phyloP scores from a whole-genome alignment of 2,797 vertebrate species.

The Prionace glauca region DNA sequence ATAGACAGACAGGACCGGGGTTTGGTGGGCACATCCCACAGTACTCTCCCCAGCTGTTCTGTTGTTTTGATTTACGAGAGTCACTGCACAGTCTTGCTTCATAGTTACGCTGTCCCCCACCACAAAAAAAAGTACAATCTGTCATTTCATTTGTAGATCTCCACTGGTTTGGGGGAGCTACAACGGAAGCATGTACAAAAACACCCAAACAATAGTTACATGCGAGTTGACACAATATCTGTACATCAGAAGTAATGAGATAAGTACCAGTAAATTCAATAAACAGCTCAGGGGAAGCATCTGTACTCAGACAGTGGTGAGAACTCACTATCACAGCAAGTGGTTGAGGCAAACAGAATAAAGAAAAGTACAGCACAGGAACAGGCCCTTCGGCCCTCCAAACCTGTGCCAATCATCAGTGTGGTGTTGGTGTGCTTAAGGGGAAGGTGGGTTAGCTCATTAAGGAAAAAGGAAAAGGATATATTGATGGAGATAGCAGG shows the following conservation, averaged over 20 bases:
- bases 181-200: not conserved
- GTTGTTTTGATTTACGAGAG: not conserved
- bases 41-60: not conserved
- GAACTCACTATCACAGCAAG: not conserved
- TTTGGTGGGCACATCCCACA: not conserved
- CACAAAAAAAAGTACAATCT: not conserved
- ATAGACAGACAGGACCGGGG: too few relatives aligned
- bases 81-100: not conserved
- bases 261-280: not conserved
- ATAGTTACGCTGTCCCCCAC: not conserved
- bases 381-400: too few relatives aligned
- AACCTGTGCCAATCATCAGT: too few relatives aligned
- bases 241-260: not conserved
- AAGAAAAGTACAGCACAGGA: too few relatives aligned
- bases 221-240: too few relatives aligned
- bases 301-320: not conserved
- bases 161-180: not conserved
- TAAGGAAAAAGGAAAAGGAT: not conserved
- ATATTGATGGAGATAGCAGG: not conserved
- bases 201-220: not conserved
- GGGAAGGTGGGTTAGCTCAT: not conserved
- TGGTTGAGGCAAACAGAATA: not conserved
- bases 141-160: not conserved
- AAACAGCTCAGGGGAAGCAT: not conserved
- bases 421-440: not conserved